Percentiles rank a stretch among this genome's conserved stretches.
Evolutionary conservation across 2,113 vertebrate species (phyloP).

Genomic region (Cathartes aura): DNA sequence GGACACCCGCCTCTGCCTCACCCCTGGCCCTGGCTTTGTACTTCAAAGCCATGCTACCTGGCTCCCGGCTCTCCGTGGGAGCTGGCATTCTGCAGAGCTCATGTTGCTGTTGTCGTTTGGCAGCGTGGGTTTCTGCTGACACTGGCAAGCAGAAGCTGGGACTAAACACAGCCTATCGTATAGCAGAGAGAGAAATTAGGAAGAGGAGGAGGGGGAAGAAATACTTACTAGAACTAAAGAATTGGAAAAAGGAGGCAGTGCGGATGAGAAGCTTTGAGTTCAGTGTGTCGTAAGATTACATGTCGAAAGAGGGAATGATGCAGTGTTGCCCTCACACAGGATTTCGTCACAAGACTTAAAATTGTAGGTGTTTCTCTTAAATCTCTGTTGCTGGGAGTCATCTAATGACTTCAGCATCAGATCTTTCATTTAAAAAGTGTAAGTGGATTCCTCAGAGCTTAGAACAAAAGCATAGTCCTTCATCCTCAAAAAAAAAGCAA

Average conservation of each 20-base stretch:
- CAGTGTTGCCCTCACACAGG: neutral
- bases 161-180: neutral
- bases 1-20: neutral
- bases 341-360: neutral
- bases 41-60: neutral
- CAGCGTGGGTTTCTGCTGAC: neutral
- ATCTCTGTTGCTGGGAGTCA: neutral
- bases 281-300: neutral
- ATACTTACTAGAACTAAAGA: neutral
- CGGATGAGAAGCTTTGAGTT: neutral
- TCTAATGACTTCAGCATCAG: neutral
- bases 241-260: neutral
- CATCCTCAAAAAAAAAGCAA: neutral
- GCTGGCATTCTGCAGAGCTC: neutral
- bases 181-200: neutral
- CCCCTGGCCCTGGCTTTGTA: neutral
- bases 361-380: neutral
- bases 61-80: neutral
- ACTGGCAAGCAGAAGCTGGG: neutral
- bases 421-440: neutral
- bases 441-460: neutral
- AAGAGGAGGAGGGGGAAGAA: neutral
- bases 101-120: neutral
- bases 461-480: neutral
- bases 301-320: neutral